Conservation (phyloP, 1,140 invertebrate genomes). For the Drosophila pectinifera region DNA sequence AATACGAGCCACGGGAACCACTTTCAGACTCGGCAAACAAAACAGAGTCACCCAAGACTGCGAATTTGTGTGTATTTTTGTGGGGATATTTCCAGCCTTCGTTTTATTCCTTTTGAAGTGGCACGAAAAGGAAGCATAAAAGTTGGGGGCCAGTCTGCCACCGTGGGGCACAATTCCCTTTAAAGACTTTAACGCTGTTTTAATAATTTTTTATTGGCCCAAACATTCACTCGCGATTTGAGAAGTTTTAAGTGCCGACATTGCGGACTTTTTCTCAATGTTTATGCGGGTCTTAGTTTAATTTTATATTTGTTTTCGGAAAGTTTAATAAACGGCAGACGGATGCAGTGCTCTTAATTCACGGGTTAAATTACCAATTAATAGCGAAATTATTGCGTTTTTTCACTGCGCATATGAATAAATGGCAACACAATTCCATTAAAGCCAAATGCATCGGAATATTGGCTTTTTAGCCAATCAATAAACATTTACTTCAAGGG, state of each 20-base stretch:
- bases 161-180: slow-evolving; percentile 62
- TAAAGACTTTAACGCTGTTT: slow-evolving; percentile 78
- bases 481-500: slow-evolving; percentile 26
- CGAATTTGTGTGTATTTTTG: slow-evolving; percentile 62
- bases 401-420: not conserved
- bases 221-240: slow-evolving; percentile 48
- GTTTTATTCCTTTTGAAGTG: slow-evolving; percentile 80
- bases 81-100: slow-evolving; percentile 54
- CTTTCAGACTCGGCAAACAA: slow-evolving; percentile 48
- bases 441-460: slow-evolving; percentile 7
- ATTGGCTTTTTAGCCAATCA: slow-evolving; percentile 8
- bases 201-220: slow-evolving; percentile 77
- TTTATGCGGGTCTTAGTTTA: slow-evolving; percentile 37
- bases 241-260: slow-evolving; percentile 49
- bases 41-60: slow-evolving; percentile 32
- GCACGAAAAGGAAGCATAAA: slow-evolving; percentile 50
- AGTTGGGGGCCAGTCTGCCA: slow-evolving; percentile 59
- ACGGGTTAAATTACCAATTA: not conserved
- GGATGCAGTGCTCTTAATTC: not conserved
- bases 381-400: not conserved
- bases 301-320: slow-evolving; percentile 44
- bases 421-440: slow-evolving; percentile 12
- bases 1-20: slow-evolving; percentile 41
- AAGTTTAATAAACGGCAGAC: slow-evolving; percentile 33
- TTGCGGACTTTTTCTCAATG: slow-evolving; percentile 10